Evolutionary conservation across 2,797 vertebrate species (phyloP), one percentile per base, ranked within the genome.

Genomic region (Gouania willdenowi): DNA sequence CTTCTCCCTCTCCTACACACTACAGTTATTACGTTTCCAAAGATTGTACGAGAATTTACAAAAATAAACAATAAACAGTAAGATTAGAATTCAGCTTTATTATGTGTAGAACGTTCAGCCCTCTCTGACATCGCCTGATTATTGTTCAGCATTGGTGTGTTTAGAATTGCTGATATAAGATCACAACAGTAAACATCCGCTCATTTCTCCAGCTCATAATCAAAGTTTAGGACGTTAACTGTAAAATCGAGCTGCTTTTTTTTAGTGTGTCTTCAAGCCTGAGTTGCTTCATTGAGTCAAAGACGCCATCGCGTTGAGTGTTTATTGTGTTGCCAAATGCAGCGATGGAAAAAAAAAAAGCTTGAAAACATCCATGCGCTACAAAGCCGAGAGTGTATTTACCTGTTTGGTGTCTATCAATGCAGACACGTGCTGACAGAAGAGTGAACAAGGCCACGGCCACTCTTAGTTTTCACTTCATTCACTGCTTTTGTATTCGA

Each of bases 401-500:
- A 44, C 40, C 37, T 46, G 30, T 34, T 40, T 24, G 45, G 13
- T 44, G 48, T 48, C 3, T 28, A 52, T 42, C 46, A 57, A 66
- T 55, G 62, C 55, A 37, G 44, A 43, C 34, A 28, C 3, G n/a
- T 37, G 44, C 19, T 23, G 21, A 42, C 29, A 59, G 45, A 29
- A 58, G 46, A 47, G 61, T 38, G 11, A 27, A 57, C 68, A 67
- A 62, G 57, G 47, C 55, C 40, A 43, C 30, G 1, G 30, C 20
- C 18, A 63, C 40, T 66, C 46, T 49, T 45, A 48, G 30, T 72
- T 62, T 55, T 48, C 24, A 73, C 63, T 65, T 75, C 48, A 47
- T 77, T 73, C 64, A 51, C 26, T 8, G 41, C 58, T 72, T 66
- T 68, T 43, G 52, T 47, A 56, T 53, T 69, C 62, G 48, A 70